These are phyloP conservation scores for Lytechinus variegatus DNA, from an alignment of 35 echinoderm and acorn worm species.

Conservation along the genomic window DNA sequence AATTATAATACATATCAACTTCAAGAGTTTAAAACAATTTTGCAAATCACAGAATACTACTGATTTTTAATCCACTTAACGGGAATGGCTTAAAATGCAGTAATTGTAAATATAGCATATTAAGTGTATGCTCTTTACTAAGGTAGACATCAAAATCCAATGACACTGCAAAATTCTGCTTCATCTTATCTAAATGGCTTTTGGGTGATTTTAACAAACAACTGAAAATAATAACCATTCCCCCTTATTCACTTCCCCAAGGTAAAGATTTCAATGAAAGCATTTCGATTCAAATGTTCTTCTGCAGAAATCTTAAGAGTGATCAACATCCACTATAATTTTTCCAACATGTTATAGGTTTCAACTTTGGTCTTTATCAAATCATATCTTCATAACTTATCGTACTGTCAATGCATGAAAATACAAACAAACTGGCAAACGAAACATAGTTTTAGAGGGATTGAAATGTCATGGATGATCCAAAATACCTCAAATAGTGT, in stretches of 20 bases:
- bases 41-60: not conserved
- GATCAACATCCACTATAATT: not conserved
- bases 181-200: not conserved
- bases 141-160: not conserved
- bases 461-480: not conserved
- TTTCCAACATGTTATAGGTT: not conserved
- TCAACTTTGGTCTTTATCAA: not conserved
- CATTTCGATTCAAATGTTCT: not conserved
- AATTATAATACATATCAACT: not conserved
- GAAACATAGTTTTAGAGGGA: too few species aligned
- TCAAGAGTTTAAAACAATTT: not conserved
- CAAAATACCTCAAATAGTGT: not conserved
- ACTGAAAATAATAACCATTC: not conserved
- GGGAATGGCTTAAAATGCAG: not conserved
- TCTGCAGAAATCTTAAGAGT: not conserved
- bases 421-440: too few species aligned
- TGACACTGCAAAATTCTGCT: not conserved
- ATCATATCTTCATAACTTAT: too few species aligned
- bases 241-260: not conserved
- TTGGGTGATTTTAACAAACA: not conserved
- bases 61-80: not conserved
- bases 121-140: too few species aligned
- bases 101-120: not conserved
- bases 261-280: not conserved
- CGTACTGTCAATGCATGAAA: too few species aligned